Evolutionary conservation across 2,888 invertebrate species (phyloP).

Genomic region (Ramazzottius varieornatus): DNA sequence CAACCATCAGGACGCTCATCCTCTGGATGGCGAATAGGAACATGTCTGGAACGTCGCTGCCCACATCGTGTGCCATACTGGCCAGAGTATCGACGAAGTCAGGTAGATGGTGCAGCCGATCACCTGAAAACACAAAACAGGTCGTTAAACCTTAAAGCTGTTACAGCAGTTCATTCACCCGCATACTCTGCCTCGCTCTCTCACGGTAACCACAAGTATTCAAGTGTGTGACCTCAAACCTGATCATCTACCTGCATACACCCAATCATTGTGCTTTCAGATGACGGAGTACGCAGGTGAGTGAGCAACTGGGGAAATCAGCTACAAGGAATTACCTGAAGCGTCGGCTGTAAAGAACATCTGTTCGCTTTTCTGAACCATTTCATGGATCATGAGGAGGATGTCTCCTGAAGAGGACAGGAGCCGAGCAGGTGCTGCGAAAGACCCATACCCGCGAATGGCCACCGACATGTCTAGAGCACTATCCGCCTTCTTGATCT

Average conservation of each 20-base stretch:
- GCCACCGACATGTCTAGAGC: not conserved
- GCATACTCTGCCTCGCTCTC: no score
- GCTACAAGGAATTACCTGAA: no score
- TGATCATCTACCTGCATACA: no score
- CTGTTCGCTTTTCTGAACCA: slow-evolving; percentile 1
- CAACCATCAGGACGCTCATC: not conserved
- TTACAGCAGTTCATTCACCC: no score
- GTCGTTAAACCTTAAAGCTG: no score
- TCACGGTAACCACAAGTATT: no score
- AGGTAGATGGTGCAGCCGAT: not conserved
- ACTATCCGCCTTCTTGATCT: not conserved
- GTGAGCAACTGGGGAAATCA: no score
- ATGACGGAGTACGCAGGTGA: no score
- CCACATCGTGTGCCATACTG: not conserved
- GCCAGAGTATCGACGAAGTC: not conserved
- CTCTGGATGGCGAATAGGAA: not conserved
- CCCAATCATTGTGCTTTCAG: no score
- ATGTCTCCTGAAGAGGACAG: not conserved
- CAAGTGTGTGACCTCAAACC: no score
- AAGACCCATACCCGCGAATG: not conserved
- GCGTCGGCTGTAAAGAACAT: not conserved
- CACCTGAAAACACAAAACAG: not conserved
- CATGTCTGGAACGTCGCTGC: not conserved
- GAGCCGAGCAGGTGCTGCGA: not conserved
- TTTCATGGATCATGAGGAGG: not conserved